These are phyloP conservation scores for Triops longicaudatus DNA, from an alignment of 1,140 invertebrate species.

Conservation along the genomic window DNA sequence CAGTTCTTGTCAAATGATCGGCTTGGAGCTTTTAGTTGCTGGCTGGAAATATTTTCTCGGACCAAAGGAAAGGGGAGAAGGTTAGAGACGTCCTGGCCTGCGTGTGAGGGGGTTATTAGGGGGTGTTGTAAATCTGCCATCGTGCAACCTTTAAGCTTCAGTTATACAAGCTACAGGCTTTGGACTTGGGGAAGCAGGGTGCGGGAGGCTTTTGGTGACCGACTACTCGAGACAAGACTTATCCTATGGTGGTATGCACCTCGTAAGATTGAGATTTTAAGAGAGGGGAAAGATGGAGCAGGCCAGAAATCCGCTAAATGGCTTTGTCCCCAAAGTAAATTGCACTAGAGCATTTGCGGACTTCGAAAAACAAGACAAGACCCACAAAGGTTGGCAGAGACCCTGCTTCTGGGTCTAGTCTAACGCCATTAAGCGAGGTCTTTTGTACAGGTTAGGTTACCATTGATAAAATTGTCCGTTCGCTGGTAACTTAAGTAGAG, in stretches of 20 bases:
- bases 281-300: not conserved
- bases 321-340: not conserved
- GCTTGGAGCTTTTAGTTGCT: not conserved
- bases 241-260: not conserved
- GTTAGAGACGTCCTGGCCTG: not conserved
- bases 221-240: not conserved
- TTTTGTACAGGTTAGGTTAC: constrained; percentile 12
- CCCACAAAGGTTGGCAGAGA: not conserved
- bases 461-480: not conserved
- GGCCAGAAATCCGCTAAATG: not conserved
- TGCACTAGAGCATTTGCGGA: not conserved
- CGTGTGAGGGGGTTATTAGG: constrained; percentile 8
- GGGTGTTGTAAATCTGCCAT: not conserved
- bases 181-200: not conserved
- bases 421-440: constrained; percentile 6
- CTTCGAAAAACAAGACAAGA: not conserved
- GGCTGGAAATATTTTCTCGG: not conserved
- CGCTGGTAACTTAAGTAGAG: not conserved
- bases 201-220: not conserved
- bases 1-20: constrained; percentile 2
- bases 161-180: not conserved
- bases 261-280: not conserved
- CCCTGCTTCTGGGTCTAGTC: not conserved
- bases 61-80: not conserved
- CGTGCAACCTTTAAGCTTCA: not conserved